Percentiles rank a stretch among this genome's conserved stretches.
phyloP scores from a whole-genome alignment of 2,113 vertebrate species.

The Alectura lathami region DNA sequence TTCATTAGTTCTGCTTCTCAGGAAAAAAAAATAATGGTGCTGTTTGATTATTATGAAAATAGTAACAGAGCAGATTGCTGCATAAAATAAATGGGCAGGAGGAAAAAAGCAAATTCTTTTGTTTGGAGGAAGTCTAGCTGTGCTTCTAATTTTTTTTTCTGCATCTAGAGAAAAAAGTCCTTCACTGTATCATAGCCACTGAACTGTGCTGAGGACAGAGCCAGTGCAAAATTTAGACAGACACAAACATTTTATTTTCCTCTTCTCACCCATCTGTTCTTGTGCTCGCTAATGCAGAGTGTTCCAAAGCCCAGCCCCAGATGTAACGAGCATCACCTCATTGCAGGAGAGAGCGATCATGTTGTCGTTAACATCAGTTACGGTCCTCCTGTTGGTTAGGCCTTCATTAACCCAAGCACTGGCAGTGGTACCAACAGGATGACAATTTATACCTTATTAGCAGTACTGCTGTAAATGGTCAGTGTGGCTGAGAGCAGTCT shows the following conservation, averaged over 20 bases:
- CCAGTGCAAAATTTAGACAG: neutral
- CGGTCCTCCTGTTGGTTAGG: neutral
- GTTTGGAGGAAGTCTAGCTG: neutral
- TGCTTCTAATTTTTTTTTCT: neutral
- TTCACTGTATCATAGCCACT: neutral
- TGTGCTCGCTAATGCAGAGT: neutral
- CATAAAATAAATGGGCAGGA: neutral
- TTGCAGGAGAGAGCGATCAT: neutral
- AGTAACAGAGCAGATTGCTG: neutral
- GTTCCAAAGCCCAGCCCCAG: neutral
- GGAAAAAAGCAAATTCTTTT: neutral
- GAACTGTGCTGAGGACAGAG: neutral
- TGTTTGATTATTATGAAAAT: neutral
- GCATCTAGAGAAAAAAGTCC: neutral
- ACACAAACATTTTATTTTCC: neutral
- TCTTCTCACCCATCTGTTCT: neutral
- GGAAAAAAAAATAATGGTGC: rapidly evolving
- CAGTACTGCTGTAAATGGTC: neutral
- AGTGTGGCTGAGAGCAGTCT: neutral
- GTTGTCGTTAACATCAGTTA: neutral
- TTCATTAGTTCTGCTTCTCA: neutral
- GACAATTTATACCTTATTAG: neutral
- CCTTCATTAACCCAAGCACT: neutral
- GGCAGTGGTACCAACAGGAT: neutral
- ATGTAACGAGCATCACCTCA: neutral